phyloP scores from a whole-genome alignment of 2,888 invertebrate species.

The Catocala nupta region DNA sequence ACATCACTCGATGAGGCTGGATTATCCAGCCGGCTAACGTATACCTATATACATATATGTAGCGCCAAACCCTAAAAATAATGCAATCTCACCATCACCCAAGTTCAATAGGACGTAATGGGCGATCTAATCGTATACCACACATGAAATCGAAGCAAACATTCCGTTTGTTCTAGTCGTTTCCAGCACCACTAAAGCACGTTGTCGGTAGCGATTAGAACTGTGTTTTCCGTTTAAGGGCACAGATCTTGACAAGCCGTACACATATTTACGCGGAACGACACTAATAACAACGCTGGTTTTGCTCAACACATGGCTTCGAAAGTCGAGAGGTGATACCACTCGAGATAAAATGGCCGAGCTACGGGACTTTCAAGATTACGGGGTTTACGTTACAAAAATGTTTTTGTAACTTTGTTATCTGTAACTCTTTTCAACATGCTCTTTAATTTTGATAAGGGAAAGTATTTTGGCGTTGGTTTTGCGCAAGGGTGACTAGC shows the following conservation, averaged over 20 bases:
- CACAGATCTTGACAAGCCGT: constrained; percentile 25
- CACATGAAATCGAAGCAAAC: not conserved
- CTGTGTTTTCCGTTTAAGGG: constrained; percentile 12
- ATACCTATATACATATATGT: no score
- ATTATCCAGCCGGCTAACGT: no score
- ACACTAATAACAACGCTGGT: constrained; percentile 30
- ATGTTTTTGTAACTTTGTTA: not conserved
- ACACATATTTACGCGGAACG: constrained; percentile 23
- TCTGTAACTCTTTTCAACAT: constrained; percentile 1
- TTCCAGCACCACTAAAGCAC: not conserved
- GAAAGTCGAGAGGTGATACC: constrained; percentile 37
- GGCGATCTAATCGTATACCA: not conserved
- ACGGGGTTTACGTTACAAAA: not conserved
- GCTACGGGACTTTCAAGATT: constrained; percentile 5
- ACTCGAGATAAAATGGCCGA: constrained; percentile 32
- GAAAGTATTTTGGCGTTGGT: not conserved
- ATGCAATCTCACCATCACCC: no score
- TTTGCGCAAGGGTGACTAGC: no score
- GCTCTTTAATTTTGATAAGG: not conserved
- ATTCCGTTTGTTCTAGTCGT: not conserved
- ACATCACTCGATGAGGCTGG: no score
- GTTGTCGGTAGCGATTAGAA: constrained; percentile 15
- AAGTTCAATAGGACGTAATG: no score
- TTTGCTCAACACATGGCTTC: constrained; percentile 40
- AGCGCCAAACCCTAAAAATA: no score